Conservation (phyloP, 2,113 vertebrate genomes). For the Dinomys branickii region DNA sequence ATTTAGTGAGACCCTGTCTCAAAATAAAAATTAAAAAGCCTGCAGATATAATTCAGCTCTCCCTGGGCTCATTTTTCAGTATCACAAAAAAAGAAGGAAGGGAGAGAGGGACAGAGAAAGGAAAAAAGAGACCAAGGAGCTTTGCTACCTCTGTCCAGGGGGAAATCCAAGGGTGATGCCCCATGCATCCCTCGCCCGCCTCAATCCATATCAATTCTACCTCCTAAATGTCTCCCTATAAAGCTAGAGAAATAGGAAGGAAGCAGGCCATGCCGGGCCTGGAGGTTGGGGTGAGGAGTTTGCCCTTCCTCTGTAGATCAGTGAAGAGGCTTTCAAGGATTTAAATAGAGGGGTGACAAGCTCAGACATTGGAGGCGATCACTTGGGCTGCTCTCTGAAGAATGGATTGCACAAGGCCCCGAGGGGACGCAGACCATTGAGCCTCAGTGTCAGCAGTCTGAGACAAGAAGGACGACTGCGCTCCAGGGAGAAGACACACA, state of each 20-base stretch:
- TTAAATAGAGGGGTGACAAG: neutral
- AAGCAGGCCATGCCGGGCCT: neutral
- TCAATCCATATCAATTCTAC: neutral
- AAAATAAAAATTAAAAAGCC: neutral
- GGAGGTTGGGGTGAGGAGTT: neutral
- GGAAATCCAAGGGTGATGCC: neutral
- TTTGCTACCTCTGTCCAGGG: neutral
- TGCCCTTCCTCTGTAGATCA: conserved; percentile 34
- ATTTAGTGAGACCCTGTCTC: neutral
- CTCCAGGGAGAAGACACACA: conserved; percentile 11
- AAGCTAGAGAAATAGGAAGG: neutral
- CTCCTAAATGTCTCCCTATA: neutral
- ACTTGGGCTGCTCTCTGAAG: neutral
- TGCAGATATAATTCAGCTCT: neutral
- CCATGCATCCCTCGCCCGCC: neutral
- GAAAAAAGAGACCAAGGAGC: neutral
- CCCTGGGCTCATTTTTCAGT: neutral
- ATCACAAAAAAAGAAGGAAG: neutral
- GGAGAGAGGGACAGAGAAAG: neutral
- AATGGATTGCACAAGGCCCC: neutral
- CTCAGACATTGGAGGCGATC: neutral
- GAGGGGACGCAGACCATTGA: neutral
- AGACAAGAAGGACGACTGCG: neutral
- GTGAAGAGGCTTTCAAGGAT: conserved; percentile 17
- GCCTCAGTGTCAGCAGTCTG: neutral